Percentiles rank a stretch among this genome's conserved stretches.
phyloP scores from a whole-genome alignment of 1,140 invertebrate species.

The Pseudachorutes palmiensis region DNA sequence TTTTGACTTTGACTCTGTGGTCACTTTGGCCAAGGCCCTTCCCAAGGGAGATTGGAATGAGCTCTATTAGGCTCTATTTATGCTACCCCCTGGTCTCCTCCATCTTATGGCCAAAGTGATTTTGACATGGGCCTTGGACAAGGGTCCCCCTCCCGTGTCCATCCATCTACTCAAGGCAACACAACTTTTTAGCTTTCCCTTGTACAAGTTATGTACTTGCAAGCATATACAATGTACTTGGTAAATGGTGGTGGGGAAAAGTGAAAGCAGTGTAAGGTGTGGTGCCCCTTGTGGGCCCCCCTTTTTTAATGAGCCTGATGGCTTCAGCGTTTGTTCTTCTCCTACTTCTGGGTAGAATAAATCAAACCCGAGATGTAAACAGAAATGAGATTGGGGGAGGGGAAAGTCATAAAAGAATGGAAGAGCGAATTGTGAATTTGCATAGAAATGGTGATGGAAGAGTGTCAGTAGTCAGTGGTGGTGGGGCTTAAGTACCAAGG shows the following conservation, averaged over 20 bases:
- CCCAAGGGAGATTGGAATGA: conserved; percentile 7
- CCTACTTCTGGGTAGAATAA: conserved; percentile 10
- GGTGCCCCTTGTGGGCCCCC: not conserved
- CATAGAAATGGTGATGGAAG: conserved; percentile 23
- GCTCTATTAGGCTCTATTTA: conserved; percentile 16
- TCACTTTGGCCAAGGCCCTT: not conserved
- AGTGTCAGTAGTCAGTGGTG: conserved; percentile 16
- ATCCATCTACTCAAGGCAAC: not conserved
- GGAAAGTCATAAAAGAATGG: conserved; percentile 22
- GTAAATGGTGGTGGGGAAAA: too few species aligned
- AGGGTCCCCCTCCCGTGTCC: not conserved
- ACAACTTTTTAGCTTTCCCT: not conserved
- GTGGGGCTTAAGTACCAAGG: conserved; percentile 6
- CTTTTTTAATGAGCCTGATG: too few species aligned
- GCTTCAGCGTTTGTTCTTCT: too few species aligned
- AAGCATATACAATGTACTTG: too few species aligned
- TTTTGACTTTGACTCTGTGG: not conserved
- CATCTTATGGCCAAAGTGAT: conserved; percentile 1
- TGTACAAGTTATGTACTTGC: not conserved
- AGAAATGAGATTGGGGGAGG: conserved; percentile 13
- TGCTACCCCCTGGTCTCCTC: conserved; percentile 8
- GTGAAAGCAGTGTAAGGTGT: too few species aligned
- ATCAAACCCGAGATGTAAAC: conserved; percentile 15
- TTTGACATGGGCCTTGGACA: conserved; percentile 3
- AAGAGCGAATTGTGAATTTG: conserved; percentile 11